A percentile compares a stretch with the other conserved stretches of the same genome.
Evolutionary conservation across 2,888 invertebrate genomes (phyloP).

Genomic region (Strigamia crassipes): DNA sequence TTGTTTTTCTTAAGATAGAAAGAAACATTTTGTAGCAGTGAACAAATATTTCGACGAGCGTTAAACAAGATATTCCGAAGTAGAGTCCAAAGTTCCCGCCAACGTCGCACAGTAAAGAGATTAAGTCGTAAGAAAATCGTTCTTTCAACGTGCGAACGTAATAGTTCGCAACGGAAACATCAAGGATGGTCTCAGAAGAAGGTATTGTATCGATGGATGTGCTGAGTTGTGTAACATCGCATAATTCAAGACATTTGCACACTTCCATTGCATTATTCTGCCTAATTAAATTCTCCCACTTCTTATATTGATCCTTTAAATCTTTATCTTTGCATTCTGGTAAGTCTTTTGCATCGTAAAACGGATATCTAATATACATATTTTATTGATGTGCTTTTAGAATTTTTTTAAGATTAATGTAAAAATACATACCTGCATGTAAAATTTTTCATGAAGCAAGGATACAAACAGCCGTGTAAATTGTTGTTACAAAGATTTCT

Average conservation of each 20-base stretch:
- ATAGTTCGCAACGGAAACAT: background rate
- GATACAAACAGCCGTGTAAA: no score
- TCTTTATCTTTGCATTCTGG: no score
- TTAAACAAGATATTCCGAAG: constrained; percentile 1
- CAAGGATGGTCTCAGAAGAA: background rate
- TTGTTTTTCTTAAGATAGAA: background rate
- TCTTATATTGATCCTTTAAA: no score
- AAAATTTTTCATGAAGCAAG: no score
- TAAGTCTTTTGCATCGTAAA: no score
- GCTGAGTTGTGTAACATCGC: background rate
- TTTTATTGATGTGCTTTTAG: no score
- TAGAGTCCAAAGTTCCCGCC: background rate
- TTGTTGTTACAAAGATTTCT: no score
- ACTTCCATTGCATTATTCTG: no score
- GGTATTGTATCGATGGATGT: background rate
- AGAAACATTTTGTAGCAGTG: background rate
- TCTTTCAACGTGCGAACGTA: background rate
- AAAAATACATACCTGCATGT: no score
- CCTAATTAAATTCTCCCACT: no score
- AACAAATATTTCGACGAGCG: background rate
- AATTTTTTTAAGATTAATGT: no score
- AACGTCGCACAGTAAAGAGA: background rate
- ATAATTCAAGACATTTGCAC: background rate
- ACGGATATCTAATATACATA: no score
- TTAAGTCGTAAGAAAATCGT: background rate